Base-by-base conservation (phyloP, 2,797 vertebrate genomes). In the Anguilla megastoma region DNA sequence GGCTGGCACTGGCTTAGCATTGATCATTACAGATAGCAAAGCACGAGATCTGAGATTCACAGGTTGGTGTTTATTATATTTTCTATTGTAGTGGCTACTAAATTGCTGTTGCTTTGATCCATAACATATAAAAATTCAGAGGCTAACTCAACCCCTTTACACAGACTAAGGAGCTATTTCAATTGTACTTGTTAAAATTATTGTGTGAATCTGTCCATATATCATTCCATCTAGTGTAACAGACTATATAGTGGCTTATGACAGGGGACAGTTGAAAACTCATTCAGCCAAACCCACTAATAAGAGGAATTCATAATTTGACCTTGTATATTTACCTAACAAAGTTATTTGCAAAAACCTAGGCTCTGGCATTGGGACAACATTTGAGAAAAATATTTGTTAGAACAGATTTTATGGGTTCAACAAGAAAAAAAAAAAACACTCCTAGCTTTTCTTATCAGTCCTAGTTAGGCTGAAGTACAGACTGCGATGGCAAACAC, bases 381-480 rank as follows among this genome's bases (percentile, higher is more conserved):
- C 14, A 14, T 56, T 56, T 12, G 50, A 52, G 50, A 56, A 14
- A 56, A 14, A 56, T 45, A 5, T 2, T 50, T 21, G 18, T 82
- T 12, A 9, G 0, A 48, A n/a, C 92, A 52, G 80, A 91, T 90
- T 90, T 93, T 87, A 30, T 12, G 18, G 69, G 66, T 24, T 69
- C 14, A 91, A 91, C 93, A 91, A 88, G 24, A 87, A 80, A 89
- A 27, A 1, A 41, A 30, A 21, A 56, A 50, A 48, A 8, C 18
- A 63, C 10, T 85, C 33, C 18, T 18, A 85, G 36, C 48, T 74
- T 66, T 24, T 87, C 14, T 30, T 69, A 27, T 27, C 69, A 88
- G 52, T 74, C 18, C 30, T 27, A 88, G 45, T 45, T 45, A 85
- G 16, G 0, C 58, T 71, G 82, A 88, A 18, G 3, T 24, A 36